These are phyloP conservation scores for Argyrosomus japonicus DNA, from an alignment of 2,113 vertebrate genomes.

Conservation along the genomic window DNA sequence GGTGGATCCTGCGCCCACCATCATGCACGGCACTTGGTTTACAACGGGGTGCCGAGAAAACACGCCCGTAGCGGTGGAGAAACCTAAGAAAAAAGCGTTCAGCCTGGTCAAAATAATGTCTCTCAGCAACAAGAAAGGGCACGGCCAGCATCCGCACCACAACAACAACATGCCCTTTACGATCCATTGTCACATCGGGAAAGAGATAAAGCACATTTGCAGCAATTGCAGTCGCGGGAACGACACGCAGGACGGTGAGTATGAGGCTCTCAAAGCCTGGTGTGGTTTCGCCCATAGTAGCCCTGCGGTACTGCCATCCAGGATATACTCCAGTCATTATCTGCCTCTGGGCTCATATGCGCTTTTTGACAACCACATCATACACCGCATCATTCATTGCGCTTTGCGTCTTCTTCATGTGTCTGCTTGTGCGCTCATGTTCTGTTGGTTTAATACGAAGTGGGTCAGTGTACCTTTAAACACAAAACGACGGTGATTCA, in stretches of 20 bases:
- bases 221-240: conserved; percentile 98
- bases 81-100: conserved; percentile 92
- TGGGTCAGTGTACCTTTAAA: not conserved
- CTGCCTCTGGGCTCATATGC: not conserved
- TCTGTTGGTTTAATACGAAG: not conserved
- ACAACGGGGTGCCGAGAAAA: conserved; percentile 82
- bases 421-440: not conserved
- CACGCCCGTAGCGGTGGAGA: conserved; percentile 85
- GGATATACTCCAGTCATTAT: not conserved
- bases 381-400: not conserved
- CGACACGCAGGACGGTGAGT: conserved; percentile 95
- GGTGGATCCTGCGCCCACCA: conserved; percentile 86
- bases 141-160: conserved; percentile 80
- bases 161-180: conserved; percentile 94
- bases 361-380: conserved; percentile 6
- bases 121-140: conserved; percentile 86
- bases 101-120: conserved; percentile 94
- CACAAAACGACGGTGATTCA: conserved; percentile 11
- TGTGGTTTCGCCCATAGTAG: conserved; percentile 51
- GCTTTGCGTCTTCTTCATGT: not conserved
- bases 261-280: conserved; percentile 26
- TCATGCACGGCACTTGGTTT: conserved; percentile 85
- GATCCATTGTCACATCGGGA: conserved; percentile 97
- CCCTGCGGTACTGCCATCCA: conserved; percentile 48
- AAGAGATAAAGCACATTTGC: conserved; percentile 99